Conservation (phyloP, 2,797 vertebrate genomes). For the Mormyrops boulengeri region DNA sequence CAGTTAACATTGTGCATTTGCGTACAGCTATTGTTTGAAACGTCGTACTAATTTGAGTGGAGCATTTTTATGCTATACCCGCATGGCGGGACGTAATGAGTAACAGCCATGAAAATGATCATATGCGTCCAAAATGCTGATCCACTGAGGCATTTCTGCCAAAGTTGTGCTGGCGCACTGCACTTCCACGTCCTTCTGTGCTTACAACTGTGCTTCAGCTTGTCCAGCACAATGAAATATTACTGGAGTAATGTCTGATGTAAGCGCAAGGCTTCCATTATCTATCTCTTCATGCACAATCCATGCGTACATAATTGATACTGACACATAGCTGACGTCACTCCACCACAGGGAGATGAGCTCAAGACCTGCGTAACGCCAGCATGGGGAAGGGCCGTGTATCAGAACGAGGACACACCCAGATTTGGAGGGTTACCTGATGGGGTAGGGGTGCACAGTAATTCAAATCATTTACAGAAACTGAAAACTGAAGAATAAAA, state of each 20-base stretch:
- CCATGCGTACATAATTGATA: background rate
- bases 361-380: background rate
- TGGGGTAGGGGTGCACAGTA: background rate
- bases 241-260: background rate
- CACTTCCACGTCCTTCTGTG: conserved; percentile 4
- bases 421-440: background rate
- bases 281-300: background rate
- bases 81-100: background rate
- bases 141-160: background rate
- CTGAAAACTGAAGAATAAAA: background rate
- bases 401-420: background rate
- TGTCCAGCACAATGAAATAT: background rate
- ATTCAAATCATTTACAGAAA: background rate
- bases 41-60: background rate
- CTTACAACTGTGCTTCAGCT: background rate
- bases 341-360: background rate
- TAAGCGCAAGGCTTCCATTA: background rate
- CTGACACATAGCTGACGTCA: background rate
- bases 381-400: background rate
- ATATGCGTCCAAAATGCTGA: background rate
- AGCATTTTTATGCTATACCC: background rate
- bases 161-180: background rate
- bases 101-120: background rate
- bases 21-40: background rate
- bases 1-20: background rate